Evolutionary conservation across 2,113 vertebrate species (phyloP), one percentile per base, ranked within the genome.

Genomic region (Bufo gargarizans): DNA sequence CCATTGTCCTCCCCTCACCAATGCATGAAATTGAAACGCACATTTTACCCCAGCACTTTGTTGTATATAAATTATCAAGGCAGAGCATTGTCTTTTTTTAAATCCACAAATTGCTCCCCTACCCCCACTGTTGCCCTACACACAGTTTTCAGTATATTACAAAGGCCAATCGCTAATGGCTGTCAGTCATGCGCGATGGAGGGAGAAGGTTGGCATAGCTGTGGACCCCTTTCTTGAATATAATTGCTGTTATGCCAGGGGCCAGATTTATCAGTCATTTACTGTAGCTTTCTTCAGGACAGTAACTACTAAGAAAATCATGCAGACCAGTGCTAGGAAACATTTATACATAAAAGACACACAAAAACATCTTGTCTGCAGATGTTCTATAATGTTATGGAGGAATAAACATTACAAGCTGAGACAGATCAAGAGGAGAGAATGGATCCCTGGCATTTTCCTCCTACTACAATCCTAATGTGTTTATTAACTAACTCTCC

Each of bases 401-500:
- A 79, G n/a, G 17, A 43, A 80, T 58, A 79, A 80, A 80, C 77
- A 58, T 58, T 58, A 22, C 53, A 80, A 59, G 53, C 77, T 43
- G 77, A 59, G 55, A 22, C 8, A 43, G 11, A 58, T 58, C 53
- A 58, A 43, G 77, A 22, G 13, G 9, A 7, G 9, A 8, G 6
- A 74, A 45, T 74, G 71, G 71, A 47, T 80, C 59, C 2, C 77
- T 80, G n/a, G 53, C 14, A 80, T 59, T 80, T 80, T n/a, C 20
- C 77, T 59, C 20, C 47, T 53, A 77, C 19, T 53, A 33, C 13
- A 58, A 59, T 43, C 53, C 59, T 55, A 59, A 58, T 72, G 69
- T 78, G 76, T 56, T 56, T 80, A 58, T 80, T 56, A 58, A 80
- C 47, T 53, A 77, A 53, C 53, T 80, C 20, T 78, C 72, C 72